These are phyloP conservation scores for Pterobdella sp. DNA, from an alignment of 2,888 invertebrate genomes.

Conservation along the genomic window DNA sequence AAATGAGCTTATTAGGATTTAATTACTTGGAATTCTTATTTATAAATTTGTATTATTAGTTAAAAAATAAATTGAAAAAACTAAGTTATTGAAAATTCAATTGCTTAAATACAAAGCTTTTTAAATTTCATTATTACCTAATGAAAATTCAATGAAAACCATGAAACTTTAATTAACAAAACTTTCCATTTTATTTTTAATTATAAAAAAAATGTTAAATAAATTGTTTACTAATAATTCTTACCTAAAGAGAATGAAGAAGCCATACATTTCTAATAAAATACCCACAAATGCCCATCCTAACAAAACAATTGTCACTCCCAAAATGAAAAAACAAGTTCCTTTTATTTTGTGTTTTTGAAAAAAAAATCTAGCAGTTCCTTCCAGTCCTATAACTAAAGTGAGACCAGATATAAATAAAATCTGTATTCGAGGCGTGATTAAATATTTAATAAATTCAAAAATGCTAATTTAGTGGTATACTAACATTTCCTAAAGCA, in stretches of 20 bases:
- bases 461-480: conserved; percentile 1
- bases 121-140: too few species aligned
- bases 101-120: background rate
- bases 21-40: background rate
- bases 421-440: conserved; percentile 69
- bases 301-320: conserved; percentile 74
- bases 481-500: conserved; percentile 96
- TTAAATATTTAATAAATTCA: background rate
- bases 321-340: conserved; percentile 79
- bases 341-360: conserved; percentile 90
- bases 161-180: too few species aligned
- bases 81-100: background rate
- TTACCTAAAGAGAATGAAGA: conserved; percentile 64
- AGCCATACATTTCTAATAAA: conserved; percentile 91
- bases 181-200: too few species aligned
- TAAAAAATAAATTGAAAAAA: conserved; percentile 15
- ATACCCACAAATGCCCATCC: conserved; percentile 96
- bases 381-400: conserved; percentile 87
- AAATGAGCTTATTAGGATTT: background rate
- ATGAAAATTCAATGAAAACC: too few species aligned
- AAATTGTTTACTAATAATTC: too few species aligned
- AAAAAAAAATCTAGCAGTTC: conserved; percentile 94
- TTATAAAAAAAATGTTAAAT: too few species aligned
- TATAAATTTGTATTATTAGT: background rate
- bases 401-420: conserved; percentile 87